phyloP scores from a whole-genome alignment of 2,888 invertebrate species.

The Mimas tiliae region DNA sequence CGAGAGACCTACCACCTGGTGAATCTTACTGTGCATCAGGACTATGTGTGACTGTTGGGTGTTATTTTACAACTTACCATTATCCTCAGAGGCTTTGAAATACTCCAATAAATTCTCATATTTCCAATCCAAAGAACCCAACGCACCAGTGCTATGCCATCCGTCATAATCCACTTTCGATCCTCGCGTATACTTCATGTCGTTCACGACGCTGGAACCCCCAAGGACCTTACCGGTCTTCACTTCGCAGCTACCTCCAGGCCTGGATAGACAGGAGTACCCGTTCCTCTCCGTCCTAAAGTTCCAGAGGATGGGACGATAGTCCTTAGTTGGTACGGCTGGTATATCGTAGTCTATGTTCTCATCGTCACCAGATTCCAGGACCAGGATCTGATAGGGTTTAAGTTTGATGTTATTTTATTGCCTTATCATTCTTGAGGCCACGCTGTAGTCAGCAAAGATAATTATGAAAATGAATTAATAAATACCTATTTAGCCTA shows the following conservation, averaged over 20 bases:
- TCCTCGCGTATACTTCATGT: conserved; percentile 80
- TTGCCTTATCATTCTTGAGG: no score
- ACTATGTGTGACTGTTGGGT: not conserved
- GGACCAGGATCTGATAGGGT: conserved; percentile 60
- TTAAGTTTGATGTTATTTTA: not conserved
- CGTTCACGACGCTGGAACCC: conserved; percentile 75
- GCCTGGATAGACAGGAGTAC: conserved; percentile 73
- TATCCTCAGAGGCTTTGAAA: conserved; percentile 77
- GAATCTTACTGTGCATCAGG: no score
- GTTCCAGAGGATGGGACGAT: conserved; percentile 76
- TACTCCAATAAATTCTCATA: conserved; percentile 72
- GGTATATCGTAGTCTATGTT: conserved; percentile 79
- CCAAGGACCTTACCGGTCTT: conserved; percentile 76
- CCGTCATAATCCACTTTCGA: conserved; percentile 74
- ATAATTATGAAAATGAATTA: no score
- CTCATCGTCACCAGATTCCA: conserved; percentile 76
- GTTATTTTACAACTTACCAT: conserved; percentile 59
- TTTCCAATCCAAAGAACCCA: conserved; percentile 75
- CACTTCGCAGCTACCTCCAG: conserved; percentile 75
- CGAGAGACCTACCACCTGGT: no score
- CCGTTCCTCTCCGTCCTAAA: conserved; percentile 74
- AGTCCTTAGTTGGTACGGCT: conserved; percentile 70
- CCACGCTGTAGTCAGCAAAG: no score
- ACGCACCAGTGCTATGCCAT: conserved; percentile 65
- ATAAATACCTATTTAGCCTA: no score